Base-by-base conservation (phyloP, 2,888 invertebrate species). In the Parnassius orleans region DNA sequence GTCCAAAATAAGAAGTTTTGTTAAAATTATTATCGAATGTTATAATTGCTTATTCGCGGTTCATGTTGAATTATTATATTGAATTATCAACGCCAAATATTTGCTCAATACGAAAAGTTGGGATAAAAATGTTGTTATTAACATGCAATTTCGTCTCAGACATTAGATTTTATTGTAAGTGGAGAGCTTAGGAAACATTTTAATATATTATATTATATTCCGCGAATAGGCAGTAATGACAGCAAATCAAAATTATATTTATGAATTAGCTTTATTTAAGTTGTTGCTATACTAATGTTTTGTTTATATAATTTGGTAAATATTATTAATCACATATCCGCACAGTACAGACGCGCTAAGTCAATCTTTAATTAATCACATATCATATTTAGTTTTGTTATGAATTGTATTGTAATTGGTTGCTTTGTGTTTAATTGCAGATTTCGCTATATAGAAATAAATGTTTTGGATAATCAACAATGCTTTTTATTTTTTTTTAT, bases 361-460 rank as follows among this genome's bases (percentile, higher is more conserved):
- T 89, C 89, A 59, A 80, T 76, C 76, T 81, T 78, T 80, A 81
- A 77, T 79, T 83, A 85, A 86, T 88, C 86, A 88, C 87, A 88
- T 88, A 89, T 89, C 89, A 87, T 82, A 81, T 87, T 84, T 86
- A 84, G 84, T 87, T 86, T 86, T 87, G 87, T 88, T 90, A 86
- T 83, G 83, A 82, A 86, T 86, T 79, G 78, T 86, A 84, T 85
- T 83, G 77, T 83, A 83, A 82, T 84, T 82, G 84, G 84, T 87
- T 87, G 89, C 88, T 88, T 89, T 84, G 86, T 88, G 86, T 88
- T 89, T 78, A 81, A 81, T 78, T 83, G 80, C 80, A 81, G 78
- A 83, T 83, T 83, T 86, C 86, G 84, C 85, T 87, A 80, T 83
- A 81, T 78, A 78, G 76, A 79, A 90, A 87, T 89, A 90, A 89